Conservation (phyloP, 2,888 invertebrate genomes). For the Cabera pusaria region DNA sequence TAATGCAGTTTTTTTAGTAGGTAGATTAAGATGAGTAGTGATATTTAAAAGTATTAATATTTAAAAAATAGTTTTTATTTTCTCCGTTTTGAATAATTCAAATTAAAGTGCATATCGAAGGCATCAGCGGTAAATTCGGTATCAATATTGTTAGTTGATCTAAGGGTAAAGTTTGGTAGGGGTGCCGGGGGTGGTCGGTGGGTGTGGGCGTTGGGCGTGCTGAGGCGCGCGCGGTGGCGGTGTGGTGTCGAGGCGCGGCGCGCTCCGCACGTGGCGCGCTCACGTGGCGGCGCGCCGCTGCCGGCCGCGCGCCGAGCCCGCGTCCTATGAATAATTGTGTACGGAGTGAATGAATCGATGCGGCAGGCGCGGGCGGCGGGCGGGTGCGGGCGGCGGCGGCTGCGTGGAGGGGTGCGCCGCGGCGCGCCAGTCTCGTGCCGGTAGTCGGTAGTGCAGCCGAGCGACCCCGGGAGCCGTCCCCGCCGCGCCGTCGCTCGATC, state of each 20-base stretch:
- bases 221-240: constrained; percentile 40
- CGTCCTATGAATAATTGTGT: constrained; percentile 80
- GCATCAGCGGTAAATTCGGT: constrained; percentile 1
- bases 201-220: constrained; percentile 14
- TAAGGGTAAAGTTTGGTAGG: constrained; percentile 4
- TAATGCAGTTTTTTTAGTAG: too few relatives aligned
- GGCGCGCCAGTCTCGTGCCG: constrained; percentile 87
- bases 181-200: constrained; percentile 11
- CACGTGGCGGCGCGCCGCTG: constrained; percentile 78
- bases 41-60: too few relatives aligned
- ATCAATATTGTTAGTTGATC: constrained; percentile 12
- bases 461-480: constrained; percentile 85
- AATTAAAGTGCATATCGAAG: too few relatives aligned
- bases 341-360: constrained; percentile 82
- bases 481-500: constrained; percentile 81
- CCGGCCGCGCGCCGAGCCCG: constrained; percentile 72
- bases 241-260: constrained; percentile 47
- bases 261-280: constrained; percentile 48
- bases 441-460: constrained; percentile 87
- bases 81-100: too few relatives aligned
- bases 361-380: constrained; percentile 63
- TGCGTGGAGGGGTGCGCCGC: constrained; percentile 74
- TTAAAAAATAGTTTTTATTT: too few relatives aligned
- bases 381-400: constrained; percentile 55
- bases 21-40: too few relatives aligned